Evolutionary conservation across 2,113 vertebrate genomes (phyloP).

Genomic region (Anser brachyrhynchus): DNA sequence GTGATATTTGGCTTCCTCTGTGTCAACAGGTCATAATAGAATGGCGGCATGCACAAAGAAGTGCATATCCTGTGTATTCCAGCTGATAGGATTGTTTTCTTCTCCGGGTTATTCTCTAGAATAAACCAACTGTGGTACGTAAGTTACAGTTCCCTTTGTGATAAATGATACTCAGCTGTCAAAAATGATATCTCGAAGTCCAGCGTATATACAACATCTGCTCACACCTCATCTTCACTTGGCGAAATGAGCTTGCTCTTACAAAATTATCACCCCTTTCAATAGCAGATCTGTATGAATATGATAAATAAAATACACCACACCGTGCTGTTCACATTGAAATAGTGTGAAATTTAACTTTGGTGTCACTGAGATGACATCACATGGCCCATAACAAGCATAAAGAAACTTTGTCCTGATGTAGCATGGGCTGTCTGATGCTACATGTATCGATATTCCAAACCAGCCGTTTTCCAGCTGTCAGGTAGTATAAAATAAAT

Average conservation of each 20-base stretch:
- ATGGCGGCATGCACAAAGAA: not conserved
- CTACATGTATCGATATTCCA: rapidly evolving
- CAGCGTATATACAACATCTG: not conserved
- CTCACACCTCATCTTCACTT: not conserved
- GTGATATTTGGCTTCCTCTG: not conserved
- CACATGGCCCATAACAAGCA: not conserved
- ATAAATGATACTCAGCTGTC: not conserved
- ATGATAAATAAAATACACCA: not conserved
- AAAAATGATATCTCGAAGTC: not conserved
- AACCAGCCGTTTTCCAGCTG: not conserved
- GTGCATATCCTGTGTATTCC: not conserved
- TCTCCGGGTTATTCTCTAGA: not conserved
- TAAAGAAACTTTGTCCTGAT: rapidly evolving
- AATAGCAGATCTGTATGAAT: not conserved
- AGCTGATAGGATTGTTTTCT: not conserved
- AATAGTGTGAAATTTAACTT: not conserved
- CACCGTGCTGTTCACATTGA: not conserved
- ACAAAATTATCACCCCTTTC: not conserved
- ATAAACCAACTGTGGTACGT: not conserved
- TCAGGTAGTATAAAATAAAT: not conserved
- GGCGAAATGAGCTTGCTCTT: not conserved
- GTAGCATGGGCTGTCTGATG: not conserved
- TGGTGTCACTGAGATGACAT: not conserved
- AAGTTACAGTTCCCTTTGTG: not conserved
- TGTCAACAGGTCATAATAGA: not conserved